Percentiles rank a stretch among this genome's conserved stretches.
These are phyloP conservation scores for Philypnodon macrostomus DNA, from an alignment of 2,797 vertebrate species.

Conservation along the genomic window DNA sequence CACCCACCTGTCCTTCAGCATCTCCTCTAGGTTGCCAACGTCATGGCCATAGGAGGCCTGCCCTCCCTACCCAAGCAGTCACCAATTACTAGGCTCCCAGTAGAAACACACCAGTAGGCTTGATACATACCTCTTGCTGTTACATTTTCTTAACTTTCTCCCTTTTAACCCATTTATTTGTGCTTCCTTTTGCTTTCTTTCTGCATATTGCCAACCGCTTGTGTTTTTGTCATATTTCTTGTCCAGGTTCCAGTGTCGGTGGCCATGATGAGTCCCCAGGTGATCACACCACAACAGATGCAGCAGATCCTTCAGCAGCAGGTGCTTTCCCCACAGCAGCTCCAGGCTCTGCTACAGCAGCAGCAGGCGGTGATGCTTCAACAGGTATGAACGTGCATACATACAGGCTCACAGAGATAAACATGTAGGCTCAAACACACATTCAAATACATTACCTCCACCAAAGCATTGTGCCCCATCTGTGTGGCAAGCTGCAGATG, in stretches of 20 bases:
- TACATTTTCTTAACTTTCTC: conserved; percentile 40
- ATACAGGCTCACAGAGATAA: not conserved
- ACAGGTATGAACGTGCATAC: conserved; percentile 82
- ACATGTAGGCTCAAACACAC: not conserved
- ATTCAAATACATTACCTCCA: not conserved
- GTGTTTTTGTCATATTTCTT: conserved; percentile 3
- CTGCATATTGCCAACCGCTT: too few species aligned
- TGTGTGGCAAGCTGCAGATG: conserved; percentile 4
- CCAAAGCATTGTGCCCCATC: conserved; percentile 1
- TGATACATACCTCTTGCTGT: conserved; percentile 28
- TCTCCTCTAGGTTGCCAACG: conserved; percentile 59
- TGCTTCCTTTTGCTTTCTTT: too few species aligned
- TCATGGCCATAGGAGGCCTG: conserved; percentile 50
- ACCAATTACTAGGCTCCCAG: conserved; percentile 59
- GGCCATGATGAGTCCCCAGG: conserved; percentile 99
- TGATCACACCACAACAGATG: conserved; percentile 99
- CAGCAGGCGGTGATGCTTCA: conserved; percentile 99
- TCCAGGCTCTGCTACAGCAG: conserved; percentile 97
- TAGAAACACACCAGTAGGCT: conserved; percentile 42
- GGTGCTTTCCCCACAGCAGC: conserved; percentile 97
- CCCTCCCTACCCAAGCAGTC: conserved; percentile 51
- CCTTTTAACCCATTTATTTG: not conserved
- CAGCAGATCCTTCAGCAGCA: conserved; percentile 99
- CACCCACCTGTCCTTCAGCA: conserved; percentile 71
- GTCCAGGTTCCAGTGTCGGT: conserved; percentile 96